phyloP scores from a whole-genome alignment of 2,113 vertebrate genomes.

The Sitta europaea region DNA sequence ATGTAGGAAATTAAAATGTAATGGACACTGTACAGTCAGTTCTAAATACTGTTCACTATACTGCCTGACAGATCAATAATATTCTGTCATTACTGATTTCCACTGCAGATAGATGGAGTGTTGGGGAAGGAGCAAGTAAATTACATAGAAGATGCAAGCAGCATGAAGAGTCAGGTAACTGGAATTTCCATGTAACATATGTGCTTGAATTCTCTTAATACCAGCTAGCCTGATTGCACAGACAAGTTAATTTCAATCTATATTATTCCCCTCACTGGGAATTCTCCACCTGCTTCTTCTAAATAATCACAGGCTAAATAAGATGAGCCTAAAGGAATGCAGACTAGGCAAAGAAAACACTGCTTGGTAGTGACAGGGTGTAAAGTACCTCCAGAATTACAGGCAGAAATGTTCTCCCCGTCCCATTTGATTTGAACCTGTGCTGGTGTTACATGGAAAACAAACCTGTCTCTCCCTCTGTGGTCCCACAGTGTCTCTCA shows the following conservation, averaged over 20 bases:
- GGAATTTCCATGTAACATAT: not conserved
- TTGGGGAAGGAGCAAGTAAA: not conserved
- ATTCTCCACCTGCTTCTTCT: conserved; percentile 31
- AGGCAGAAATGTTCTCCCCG: not conserved
- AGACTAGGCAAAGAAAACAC: not conserved
- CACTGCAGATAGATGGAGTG: not conserved
- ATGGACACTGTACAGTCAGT: not conserved
- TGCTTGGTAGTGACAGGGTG: not conserved
- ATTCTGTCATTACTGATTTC: not conserved
- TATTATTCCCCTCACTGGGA: not conserved
- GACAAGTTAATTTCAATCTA: conserved; percentile 6
- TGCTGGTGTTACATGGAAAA: not conserved
- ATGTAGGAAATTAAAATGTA: not conserved
- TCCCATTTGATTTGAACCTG: not conserved
- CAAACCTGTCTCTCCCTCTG: not conserved
- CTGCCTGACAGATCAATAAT: not conserved
- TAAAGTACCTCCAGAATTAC: not conserved
- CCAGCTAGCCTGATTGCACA: not conserved
- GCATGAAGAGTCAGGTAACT: not conserved
- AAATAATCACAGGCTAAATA: not conserved
- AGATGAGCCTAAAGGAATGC: not conserved
- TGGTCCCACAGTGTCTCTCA: not conserved
- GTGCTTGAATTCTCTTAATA: not conserved
- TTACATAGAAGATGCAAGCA: not conserved
- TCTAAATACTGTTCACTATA: not conserved